Conservation (phyloP, 2,888 invertebrate genomes). For the Erannis defoliaria region DNA sequence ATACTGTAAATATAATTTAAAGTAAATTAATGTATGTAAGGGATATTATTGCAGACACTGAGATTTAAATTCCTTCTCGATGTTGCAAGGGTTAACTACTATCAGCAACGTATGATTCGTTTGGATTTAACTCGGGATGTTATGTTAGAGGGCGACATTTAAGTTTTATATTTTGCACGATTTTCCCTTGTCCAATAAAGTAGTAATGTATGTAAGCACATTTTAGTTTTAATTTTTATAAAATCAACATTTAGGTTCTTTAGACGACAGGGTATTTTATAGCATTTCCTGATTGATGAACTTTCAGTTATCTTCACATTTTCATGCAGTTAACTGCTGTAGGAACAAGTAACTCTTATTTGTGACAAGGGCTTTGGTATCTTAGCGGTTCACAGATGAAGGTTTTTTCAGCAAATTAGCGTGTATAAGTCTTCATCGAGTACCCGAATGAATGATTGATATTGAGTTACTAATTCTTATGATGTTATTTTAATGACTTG, state of each 20-base stretch:
- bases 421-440: slow-evolving; percentile 51
- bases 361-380: slow-evolving; percentile 49
- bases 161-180: slow-evolving; percentile 35
- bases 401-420: slow-evolving; percentile 42
- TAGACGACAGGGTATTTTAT: slow-evolving; percentile 70
- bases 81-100: slow-evolving; percentile 47
- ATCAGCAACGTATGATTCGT: slow-evolving; percentile 43
- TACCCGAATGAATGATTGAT: slow-evolving; percentile 68
- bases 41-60: slow-evolving; percentile 55
- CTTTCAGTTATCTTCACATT: slow-evolving; percentile 37
- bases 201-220: slow-evolving; percentile 29
- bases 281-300: slow-evolving; percentile 56
- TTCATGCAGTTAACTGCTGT: slow-evolving; percentile 41
- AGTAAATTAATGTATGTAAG: slow-evolving; percentile 54
- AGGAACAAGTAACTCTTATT: slow-evolving; percentile 41
- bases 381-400: slow-evolving; percentile 15
- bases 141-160: slow-evolving; percentile 33
- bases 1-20: slow-evolving; percentile 72
- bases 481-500: slow-evolving; percentile 59
- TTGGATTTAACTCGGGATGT: slow-evolving; percentile 39
- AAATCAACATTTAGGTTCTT: slow-evolving; percentile 49
- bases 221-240: slow-evolving; percentile 38
- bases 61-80: slow-evolving; percentile 57
- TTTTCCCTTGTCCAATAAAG: slow-evolving; percentile 32
- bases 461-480: slow-evolving; percentile 75